Evolutionary conservation across 2,888 invertebrate genomes (phyloP), one percentile per base, ranked within the genome.

Genomic region (Abrostola triplasia): DNA sequence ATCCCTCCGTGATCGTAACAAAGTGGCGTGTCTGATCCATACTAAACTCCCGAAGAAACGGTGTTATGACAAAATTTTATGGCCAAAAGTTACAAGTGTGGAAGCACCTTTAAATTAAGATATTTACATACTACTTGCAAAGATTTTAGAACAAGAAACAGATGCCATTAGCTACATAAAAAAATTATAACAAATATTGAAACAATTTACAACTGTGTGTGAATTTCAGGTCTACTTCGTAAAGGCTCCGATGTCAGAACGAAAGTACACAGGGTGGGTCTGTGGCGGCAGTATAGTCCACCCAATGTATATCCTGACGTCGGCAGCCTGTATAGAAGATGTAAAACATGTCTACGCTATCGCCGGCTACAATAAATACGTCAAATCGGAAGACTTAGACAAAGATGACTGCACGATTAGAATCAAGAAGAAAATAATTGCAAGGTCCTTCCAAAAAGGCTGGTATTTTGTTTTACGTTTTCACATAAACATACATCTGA

Each of bases 401-500:
- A 47, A 38, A 0, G 70, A 83, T 44, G 38, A 51, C 1, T 83
- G 83, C 40, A 79, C 78, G 0, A 76, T 59, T 35, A 55, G 52
- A 0, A 71, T 41, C 36, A 81, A 74, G 47, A 80, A 76, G 47
- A 78, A 63, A 51, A 59, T 83, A 12, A 40, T 83, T 6, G 77
- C 70, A 10, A 84, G 76, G 11, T 83, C 81, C 63, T 67, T 79
- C 6, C 85, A 83, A 7, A 74, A 71, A 69, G 67, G 87, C 86
- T 61, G 53, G 59, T 52, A 10, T 9, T 4, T 54, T 36, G 10
- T 12, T 50, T 2, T 6, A 6, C 36, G 0, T 8, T 53, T 40
- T 40, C 5, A 40, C 9, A 10, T 40, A 40, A 40, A 40, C 9
- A 9, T 40, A 9, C 5, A 40, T 1, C 5, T 40, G 7, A 4